Evolutionary conservation across 2,113 vertebrate genomes (phyloP).

Genomic region (Myotis yumanensis): DNA sequence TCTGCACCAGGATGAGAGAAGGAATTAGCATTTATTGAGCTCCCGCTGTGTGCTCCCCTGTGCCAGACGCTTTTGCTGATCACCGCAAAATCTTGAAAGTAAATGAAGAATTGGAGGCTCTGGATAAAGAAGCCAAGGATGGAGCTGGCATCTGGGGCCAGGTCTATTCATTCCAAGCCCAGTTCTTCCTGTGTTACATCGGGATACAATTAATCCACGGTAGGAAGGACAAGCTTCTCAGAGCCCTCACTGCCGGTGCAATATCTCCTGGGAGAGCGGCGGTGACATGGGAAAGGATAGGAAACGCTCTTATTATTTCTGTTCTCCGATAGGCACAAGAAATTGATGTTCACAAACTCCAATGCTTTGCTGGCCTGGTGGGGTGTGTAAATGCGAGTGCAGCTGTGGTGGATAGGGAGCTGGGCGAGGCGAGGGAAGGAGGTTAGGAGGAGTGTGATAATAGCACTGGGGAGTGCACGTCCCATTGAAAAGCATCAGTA

Average conservation of each 20-base stretch:
- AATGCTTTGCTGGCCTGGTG: neutral
- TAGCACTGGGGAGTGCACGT: neutral
- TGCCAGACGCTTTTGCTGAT: constrained; percentile 44
- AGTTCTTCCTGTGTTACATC: neutral
- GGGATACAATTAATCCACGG: neutral
- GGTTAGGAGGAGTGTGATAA: neutral
- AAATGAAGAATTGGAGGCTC: neutral
- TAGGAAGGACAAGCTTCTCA: neutral
- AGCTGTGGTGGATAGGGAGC: neutral
- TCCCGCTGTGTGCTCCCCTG: neutral
- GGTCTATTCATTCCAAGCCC: neutral
- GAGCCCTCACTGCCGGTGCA: neutral
- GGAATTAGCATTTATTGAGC: constrained; percentile 54
- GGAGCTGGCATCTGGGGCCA: neutral
- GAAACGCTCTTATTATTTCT: neutral
- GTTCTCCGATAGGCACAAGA: neutral
- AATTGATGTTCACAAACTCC: neutral
- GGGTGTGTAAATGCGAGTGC: neutral
- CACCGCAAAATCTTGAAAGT: constrained; percentile 21
- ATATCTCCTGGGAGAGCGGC: neutral
- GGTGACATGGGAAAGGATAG: neutral
- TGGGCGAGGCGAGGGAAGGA: neutral
- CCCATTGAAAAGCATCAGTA: neutral
- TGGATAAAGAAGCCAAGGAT: neutral
- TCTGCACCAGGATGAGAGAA: neutral